Evolutionary conservation across 2,888 invertebrate genomes (phyloP).

Genomic region (Junonia oenone): DNA sequence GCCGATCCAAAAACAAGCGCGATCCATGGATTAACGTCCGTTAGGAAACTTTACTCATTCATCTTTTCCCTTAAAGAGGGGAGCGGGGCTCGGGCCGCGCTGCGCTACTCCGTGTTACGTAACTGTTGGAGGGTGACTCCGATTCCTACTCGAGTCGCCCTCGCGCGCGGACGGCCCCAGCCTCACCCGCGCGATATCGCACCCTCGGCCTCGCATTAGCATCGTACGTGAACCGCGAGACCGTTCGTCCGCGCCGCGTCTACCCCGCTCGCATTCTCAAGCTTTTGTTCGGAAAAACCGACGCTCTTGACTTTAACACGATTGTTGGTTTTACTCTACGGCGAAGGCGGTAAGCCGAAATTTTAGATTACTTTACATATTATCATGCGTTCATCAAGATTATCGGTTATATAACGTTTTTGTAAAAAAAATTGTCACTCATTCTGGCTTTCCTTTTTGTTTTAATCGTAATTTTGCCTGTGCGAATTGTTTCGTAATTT

Average conservation of each 20-base stretch:
- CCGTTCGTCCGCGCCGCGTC: conserved; percentile 24
- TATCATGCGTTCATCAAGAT: conserved; percentile 34
- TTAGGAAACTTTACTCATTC: conserved; percentile 76
- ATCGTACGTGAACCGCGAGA: conserved; percentile 32
- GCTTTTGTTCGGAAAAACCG: conserved; percentile 15
- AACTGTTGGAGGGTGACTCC: conserved; percentile 51
- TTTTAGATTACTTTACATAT: conserved; percentile 44
- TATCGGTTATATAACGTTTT: conserved; percentile 51
- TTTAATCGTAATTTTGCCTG: conserved; percentile 25
- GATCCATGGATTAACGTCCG: conserved; percentile 69
- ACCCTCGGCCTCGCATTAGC: conserved; percentile 30
- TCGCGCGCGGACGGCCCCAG: conserved; percentile 46
- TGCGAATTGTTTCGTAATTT: conserved; percentile 29
- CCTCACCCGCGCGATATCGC: conserved; percentile 31
- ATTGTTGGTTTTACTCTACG: conserved; percentile 43
- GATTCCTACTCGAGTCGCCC: conserved; percentile 53
- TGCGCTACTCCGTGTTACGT: conserved; percentile 63
- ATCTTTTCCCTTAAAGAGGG: conserved; percentile 74
- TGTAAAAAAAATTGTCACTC: conserved; percentile 29
- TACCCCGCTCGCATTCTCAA: conserved; percentile 8
- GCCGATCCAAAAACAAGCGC: conserved; percentile 54
- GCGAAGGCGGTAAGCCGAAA: conserved; percentile 57
- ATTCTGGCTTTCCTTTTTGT: conserved; percentile 29
- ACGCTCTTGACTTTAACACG: conserved; percentile 35
- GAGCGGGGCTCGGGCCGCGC: conserved; percentile 63